Evolutionary conservation across 1,140 invertebrate species (phyloP), one percentile per base, ranked within the genome.

Genomic region (Zaprionus inermis): DNA sequence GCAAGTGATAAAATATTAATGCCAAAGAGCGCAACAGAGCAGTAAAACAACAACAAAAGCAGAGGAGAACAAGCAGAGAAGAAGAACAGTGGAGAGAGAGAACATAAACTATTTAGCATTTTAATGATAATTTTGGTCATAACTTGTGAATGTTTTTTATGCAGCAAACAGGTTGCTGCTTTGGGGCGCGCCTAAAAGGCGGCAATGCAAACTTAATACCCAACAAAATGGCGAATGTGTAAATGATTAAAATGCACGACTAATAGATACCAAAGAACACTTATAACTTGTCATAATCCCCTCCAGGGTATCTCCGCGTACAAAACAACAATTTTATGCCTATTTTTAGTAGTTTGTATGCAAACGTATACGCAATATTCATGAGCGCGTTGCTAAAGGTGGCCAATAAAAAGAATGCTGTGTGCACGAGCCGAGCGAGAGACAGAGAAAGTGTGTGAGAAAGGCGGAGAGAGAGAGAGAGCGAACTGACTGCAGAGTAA

Each of bases 1-100:
- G 84, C 84, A 89, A 89, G 84, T 90, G 68, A 84, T 89, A 60
- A 89, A 90, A 89, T 58, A 84, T 89, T 83, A 64, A 85, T 68
- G 79, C 65, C 54, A 78, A 46, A 65, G 60, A 60, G 68, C 32
- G 30, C 34, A 60, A 49, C 51, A 81, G 78, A 60, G 11, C 24
- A 72, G 28, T n/a, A 38, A 52, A 72, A 52, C 38, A 57, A 38
- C 28, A 67, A 18, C n/a, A 44, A 46, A 4, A 66, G 14, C 22
- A 38, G 10, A 2, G 32, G 32, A n/a, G 34, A n/a, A n/a, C n/a
- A n/a, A n/a, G 28, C 9, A 22, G 32, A 38, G 28, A 36, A 5
- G 5, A 38, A 38, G 6, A n/a, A 12, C 5, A 12, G 4, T 14
- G 5, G 12, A 14, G 36, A 6, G 36, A 14, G 7, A 38, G 36